Percentiles rank a stretch among this genome's conserved stretches.
phyloP scores from a whole-genome alignment of 2,888 invertebrate species.

The Eretmocerus hayati region DNA sequence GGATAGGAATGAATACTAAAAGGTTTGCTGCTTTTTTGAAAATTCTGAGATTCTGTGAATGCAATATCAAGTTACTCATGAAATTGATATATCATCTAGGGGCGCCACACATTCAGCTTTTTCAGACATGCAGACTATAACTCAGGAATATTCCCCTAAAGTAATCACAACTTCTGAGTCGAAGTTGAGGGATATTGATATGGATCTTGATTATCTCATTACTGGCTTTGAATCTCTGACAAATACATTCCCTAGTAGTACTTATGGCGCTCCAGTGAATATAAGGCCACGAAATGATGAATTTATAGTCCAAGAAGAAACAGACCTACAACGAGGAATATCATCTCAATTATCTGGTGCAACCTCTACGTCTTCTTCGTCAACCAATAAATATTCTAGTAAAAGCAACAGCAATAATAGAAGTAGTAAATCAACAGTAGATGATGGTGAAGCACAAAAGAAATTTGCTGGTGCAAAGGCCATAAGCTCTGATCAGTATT shows the following conservation, averaged over 20 bases:
- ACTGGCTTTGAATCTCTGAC: slow-evolving; percentile 18
- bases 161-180: slow-evolving; percentile 36
- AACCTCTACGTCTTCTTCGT: neutral
- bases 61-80: no score
- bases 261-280: neutral
- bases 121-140: slow-evolving; percentile 84
- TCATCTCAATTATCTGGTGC: slow-evolving; percentile 22
- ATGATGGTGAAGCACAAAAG: slow-evolving; percentile 76
- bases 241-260: slow-evolving; percentile 11
- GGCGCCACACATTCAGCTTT: slow-evolving; percentile 80
- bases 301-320: slow-evolving; percentile 45
- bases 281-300: slow-evolving; percentile 37
- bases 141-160: slow-evolving; percentile 62
- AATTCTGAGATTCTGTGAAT: no score
- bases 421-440: slow-evolving; percentile 26
- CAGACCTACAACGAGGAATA: slow-evolving; percentile 34
- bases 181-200: slow-evolving; percentile 31
- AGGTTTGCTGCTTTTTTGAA: no score
- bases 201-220: slow-evolving; percentile 25
- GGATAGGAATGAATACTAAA: slow-evolving; percentile 72
- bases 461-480: slow-evolving; percentile 97
- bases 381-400: slow-evolving; percentile 2
- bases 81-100: no score
- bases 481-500: slow-evolving; percentile 96
- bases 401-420: slow-evolving; percentile 24